Base-by-base conservation (phyloP, 2,888 invertebrate species). In the Orchesellides sinensis region DNA sequence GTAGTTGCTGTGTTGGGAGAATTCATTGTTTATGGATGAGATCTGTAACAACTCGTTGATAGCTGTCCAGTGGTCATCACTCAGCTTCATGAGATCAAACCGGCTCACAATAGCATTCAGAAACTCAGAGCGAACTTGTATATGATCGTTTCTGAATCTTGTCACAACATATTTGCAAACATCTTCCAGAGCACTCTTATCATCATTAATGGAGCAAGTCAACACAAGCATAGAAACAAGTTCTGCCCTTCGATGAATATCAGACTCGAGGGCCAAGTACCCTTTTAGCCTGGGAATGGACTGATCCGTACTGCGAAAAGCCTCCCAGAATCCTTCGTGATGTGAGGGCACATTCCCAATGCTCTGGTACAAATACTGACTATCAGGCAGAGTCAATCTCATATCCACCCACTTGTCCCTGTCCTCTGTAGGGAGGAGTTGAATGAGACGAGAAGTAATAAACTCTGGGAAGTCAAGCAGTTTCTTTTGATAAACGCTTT, bases 301-400 rank as follows among this genome's bases (percentile, higher is more conserved):
- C 49, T 74, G 52, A 0, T 56, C 49, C 8, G 78, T 77, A 0
- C 77, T 47, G 54, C 78, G 75, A 52, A 85, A 84, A 8, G 84
- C 84, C n/a, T 75, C 79, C 87, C 87, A 87, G 25, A 84, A 84
- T 17, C 81, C 84, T 61, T 84, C 84, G 10, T 66, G 54, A 21
- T 87, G 83, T 10, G 56, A 65, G 1, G 81, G 81, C n/a, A 70
- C 79, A 66, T 47, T 69, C 1, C 72, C 83, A 52, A 72, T 47
- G 21, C 72, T 49, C n/a, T 82, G 63, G 54, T 72, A 83, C 8
- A 79, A 72, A 32, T 78, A 82, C n/a, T 74, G 63, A 29, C 72
- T 63, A 69, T 84, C 78, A 0, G 78, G 74, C 14, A 63, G 29
- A 4, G 52, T 49, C 45, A 86, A 52, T 61, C 79, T 82, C 23